Evolutionary conservation across 2,113 vertebrate genomes (phyloP), one percentile per base, ranked within the genome.

Genomic region (Pleuronectes platessa): DNA sequence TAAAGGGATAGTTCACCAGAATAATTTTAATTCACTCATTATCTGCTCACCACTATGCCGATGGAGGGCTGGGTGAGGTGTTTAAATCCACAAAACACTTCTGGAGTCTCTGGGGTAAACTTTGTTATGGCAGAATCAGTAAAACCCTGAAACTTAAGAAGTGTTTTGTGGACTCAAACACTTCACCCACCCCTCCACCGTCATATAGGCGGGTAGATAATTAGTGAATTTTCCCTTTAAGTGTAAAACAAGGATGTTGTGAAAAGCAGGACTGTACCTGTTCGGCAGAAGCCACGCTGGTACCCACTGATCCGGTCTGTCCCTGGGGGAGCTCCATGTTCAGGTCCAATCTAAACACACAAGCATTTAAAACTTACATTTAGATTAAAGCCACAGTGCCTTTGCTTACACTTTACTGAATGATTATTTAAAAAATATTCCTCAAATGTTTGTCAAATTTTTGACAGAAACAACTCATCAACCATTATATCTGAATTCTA

Each of bases 271-370:
- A 13, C 9, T 1, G 68, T 94, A 98, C 96, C 96, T 98, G 96
- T 76, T 98, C 96, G 83, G 92, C 93, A 63, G 97, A 98, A 56
- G 98, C 97, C 71, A 97, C 97, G 0, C 94, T 97, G 26, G 95
- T 92, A 21, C 95, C 95, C 81, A 98, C 95, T 23, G 97, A 97
- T 70, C 96, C 97, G 0, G 93, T 97, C 93, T 99, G 97, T 66
- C 97, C 97, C 90, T 98, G 97, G 74, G 97, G 98, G 83, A 99
- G 96, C 89, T 99, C 97, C 97, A 99, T 94, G 91, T 97, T 98
- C 90, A 99, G 94, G 88, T 99, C 98, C 94, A 99, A 93, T 67
- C 97, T 97, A 81, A 75, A 81, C 31, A 86, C 2, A 89, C 42
- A 68, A 3, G 88, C 24, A 69, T 2, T 49, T 68, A 10, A 42